Percentiles rank a stretch among this genome's conserved stretches.
These are phyloP conservation scores for Philereme vetulata DNA, from an alignment of 2,888 invertebrate genomes.

Conservation along the genomic window DNA sequence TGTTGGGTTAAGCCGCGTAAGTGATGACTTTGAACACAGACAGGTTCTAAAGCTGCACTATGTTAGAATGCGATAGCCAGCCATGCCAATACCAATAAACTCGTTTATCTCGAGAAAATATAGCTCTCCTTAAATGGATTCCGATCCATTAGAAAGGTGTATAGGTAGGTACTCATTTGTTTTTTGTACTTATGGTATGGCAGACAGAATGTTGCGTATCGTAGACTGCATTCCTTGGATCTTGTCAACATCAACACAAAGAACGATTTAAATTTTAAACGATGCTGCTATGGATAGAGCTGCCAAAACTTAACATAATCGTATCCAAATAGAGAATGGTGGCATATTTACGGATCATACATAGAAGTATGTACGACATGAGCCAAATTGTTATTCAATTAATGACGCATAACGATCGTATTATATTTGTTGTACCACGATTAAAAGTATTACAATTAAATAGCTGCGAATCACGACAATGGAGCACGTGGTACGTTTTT, in stretches of 20 bases:
- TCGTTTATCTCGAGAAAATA: conserved; percentile 62
- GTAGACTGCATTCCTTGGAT: conserved; percentile 8
- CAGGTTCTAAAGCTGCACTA: conserved; percentile 61
- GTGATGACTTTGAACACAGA: conserved; percentile 62
- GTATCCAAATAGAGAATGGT: conserved; percentile 50
- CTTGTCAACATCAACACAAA: conserved; percentile 15
- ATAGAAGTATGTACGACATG: conserved; percentile 33
- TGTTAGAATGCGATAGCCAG: conserved; percentile 50
- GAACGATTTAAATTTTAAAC: conserved; percentile 32
- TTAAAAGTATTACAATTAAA: conserved; percentile 45
- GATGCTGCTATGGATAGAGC: conserved; percentile 42
- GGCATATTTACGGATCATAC: conserved; percentile 47
- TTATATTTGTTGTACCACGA: conserved; percentile 53
- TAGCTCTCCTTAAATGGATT: conserved; percentile 58
- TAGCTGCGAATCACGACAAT: conserved; percentile 44
- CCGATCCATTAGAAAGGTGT: conserved; percentile 27
- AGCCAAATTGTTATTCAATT: conserved; percentile 55
- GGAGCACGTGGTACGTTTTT: conserved; percentile 41
- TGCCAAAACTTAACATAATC: conserved; percentile 52
- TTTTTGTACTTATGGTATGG: conserved; percentile 13
- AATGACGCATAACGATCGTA: conserved; percentile 54
- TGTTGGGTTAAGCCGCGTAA: conserved; percentile 57
- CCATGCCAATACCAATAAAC: conserved; percentile 62
- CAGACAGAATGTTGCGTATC: neutral
- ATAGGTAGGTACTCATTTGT: conserved; percentile 2